Evolutionary conservation across 2,888 invertebrate genomes (phyloP), one percentile per base, ranked within the genome.

Genomic region (Euproctis similis): DNA sequence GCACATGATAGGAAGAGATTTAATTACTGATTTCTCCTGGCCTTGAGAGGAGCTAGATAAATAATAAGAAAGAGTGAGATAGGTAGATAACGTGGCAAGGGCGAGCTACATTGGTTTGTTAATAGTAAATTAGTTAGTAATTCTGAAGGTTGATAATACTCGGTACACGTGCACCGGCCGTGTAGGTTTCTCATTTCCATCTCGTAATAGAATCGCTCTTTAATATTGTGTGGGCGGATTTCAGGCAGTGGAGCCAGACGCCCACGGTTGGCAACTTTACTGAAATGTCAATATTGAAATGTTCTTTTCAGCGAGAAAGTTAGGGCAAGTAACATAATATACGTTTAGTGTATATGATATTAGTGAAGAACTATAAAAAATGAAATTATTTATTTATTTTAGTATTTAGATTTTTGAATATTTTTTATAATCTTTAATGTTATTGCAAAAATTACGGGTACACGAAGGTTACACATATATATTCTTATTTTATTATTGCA

Each of bases 111-210:
- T n/a, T 16, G 10, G 6, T 18, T 4, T 14, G 9, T 23, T 8
- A 18, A 23, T 17, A 21, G 10, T 21, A 21, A 21, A 21, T 10
- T 21, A 11, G 21, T 21, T 21, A n/a, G 14, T 24, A 14, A 9
- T 13, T 8, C 18, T 18, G 13, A 26, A 26, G 26, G 26, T 18
- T n/a, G 5, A 23, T 4, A 9, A 9, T 14, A 9, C 12, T 22
- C 22, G 16, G 16, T 24, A 19, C 29, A 24, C n/a, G 19, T 24
- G 17, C 7, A 24, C 29, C n/a, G 1, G 6, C 17, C 2, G n/a
- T 12, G 8, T 2, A 21, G 9, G 3, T 2, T 9, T 2, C 9
- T 11, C 4, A 9, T 25, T 25, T 17, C 2, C 12, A 6, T 17
- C 1, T 18, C 4, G n/a, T 18, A 18, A 18, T 11, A 12, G 11